phyloP scores from a whole-genome alignment of 2,888 invertebrate genomes.

The Stenurella melanura region DNA sequence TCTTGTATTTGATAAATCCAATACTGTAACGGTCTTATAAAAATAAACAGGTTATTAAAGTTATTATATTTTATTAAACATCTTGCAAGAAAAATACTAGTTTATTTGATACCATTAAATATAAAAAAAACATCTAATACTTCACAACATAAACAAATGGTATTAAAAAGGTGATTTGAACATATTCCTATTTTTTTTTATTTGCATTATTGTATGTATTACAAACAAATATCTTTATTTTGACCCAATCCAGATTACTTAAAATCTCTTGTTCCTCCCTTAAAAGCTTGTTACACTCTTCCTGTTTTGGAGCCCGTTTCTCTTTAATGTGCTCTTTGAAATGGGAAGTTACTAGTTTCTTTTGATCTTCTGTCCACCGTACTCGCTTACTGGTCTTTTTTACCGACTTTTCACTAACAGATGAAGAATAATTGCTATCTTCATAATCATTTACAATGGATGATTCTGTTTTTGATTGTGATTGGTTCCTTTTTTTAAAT shows the following conservation, averaged over 20 bases:
- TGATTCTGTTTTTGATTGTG: neutral
- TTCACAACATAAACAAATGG: too few relatives aligned
- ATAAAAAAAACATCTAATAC: too few relatives aligned
- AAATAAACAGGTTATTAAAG: too few relatives aligned
- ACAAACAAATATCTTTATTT: neutral
- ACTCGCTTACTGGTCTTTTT: neutral
- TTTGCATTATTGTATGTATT: neutral
- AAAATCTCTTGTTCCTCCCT: neutral
- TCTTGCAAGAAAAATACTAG: too few relatives aligned
- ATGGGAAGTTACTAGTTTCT: neutral
- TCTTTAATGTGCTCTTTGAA: neutral
- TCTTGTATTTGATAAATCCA: too few relatives aligned
- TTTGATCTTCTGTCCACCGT: neutral
- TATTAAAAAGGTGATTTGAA: too few relatives aligned
- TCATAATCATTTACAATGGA: too few relatives aligned
- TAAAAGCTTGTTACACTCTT: neutral
- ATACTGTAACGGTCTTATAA: too few relatives aligned
- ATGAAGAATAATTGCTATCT: too few relatives aligned
- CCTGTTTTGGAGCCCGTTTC: neutral
- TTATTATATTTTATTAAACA: too few relatives aligned
- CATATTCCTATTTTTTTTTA: neutral
- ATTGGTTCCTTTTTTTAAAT: neutral
- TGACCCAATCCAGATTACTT: neutral
- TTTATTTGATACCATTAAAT: too few relatives aligned
- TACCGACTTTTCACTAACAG: neutral